A percentile compares a stretch with the other conserved stretches of the same genome.
phyloP scores from a whole-genome alignment of 2,888 invertebrate species.

The Microchrysa polita region DNA sequence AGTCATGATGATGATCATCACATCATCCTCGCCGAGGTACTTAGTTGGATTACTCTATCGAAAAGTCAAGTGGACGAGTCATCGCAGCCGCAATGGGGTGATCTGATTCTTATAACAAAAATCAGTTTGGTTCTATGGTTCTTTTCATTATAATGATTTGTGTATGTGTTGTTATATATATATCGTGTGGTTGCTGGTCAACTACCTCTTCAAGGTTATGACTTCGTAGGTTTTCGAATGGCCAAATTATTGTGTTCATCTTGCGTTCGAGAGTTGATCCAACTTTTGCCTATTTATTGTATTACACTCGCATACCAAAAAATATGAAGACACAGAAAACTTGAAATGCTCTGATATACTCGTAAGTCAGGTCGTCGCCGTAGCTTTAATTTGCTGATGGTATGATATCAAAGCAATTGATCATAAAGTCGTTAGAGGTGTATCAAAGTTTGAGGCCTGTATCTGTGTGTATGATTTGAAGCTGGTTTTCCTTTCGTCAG shows the following conservation, averaged over 20 bases:
- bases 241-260: conserved; percentile 20
- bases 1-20: neutral
- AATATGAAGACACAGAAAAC: neutral
- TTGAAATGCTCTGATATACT: neutral
- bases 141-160: neutral
- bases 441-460: no score
- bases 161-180: neutral
- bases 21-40: conserved; percentile 7
- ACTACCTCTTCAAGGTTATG: conserved; percentile 36
- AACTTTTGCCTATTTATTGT: neutral
- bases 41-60: conserved; percentile 30
- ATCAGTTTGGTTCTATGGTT: neutral
- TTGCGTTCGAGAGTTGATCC: neutral
- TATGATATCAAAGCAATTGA: neutral
- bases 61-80: conserved; percentile 36
- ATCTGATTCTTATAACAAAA: conserved; percentile 29
- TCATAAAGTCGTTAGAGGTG: conserved; percentile 4
- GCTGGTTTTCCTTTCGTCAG: neutral
- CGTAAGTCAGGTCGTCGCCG: no score
- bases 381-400: no score
- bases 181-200: conserved; percentile 3
- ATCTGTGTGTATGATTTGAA: neutral
- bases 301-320: no score
- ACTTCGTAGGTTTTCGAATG: neutral
- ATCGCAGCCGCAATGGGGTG: conserved; percentile 13